Evolutionary conservation across 2,888 invertebrate genomes (phyloP).

Genomic region (Andrena hattorfiana): DNA sequence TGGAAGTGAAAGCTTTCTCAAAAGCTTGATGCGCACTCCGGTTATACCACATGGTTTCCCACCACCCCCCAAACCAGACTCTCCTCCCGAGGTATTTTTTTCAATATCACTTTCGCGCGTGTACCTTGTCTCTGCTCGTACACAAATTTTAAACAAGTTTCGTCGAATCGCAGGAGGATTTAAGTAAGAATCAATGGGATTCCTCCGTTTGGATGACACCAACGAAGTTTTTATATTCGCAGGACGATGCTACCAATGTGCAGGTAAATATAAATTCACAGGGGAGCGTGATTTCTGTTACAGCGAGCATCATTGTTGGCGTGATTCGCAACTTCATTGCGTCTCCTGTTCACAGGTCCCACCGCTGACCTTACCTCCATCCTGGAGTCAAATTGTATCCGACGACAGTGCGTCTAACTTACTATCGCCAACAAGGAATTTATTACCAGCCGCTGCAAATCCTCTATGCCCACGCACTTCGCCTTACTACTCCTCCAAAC

Average conservation of each 20-base stretch:
- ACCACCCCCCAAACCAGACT: conserved; percentile 85
- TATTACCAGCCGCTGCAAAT: conserved; percentile 81
- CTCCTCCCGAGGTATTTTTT: conserved; percentile 84
- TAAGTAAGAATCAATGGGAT: conserved; percentile 74
- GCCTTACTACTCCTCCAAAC: conserved; percentile 77
- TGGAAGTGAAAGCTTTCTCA: conserved; percentile 75
- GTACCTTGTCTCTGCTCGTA: neutral
- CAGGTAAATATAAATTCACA: conserved; percentile 68
- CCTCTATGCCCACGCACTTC: conserved; percentile 81
- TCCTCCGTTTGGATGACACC: conserved; percentile 82
- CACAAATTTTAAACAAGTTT: neutral
- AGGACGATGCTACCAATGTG: conserved; percentile 76
- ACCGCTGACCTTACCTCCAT: conserved; percentile 77
- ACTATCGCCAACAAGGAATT: conserved; percentile 81
- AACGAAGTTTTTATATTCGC: conserved; percentile 76
- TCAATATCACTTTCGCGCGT: neutral
- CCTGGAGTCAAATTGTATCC: conserved; percentile 77
- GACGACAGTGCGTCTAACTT: conserved; percentile 74
- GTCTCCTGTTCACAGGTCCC: conserved; percentile 73
- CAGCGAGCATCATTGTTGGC: neutral
- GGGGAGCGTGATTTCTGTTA: conserved; percentile 34
- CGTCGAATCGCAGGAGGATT: conserved; percentile 53
- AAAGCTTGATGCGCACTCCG: conserved; percentile 75
- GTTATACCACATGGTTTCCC: conserved; percentile 65
- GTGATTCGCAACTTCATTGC: conserved; percentile 21